Evolutionary conservation across 2,797 vertebrate species (phyloP).

Genomic region (Fistularia tabacaria): DNA sequence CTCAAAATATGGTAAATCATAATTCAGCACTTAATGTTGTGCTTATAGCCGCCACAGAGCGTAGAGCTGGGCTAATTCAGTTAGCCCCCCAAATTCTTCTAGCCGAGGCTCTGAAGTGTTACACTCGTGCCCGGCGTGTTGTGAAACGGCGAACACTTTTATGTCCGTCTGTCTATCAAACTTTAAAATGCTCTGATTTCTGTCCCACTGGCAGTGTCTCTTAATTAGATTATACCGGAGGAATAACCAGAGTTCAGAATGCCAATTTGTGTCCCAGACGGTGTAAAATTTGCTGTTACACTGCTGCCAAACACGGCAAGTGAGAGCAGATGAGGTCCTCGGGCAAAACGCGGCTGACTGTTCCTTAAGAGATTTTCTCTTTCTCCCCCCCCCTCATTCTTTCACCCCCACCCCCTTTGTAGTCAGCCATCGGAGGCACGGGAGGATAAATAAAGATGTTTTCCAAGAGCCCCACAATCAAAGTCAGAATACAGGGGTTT

Average conservation of each 20-base stretch:
- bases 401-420: conserved; percentile 20
- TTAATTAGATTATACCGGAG: conserved; percentile 74
- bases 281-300: conserved; percentile 74
- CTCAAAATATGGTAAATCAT: conserved; percentile 50
- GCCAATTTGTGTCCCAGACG: conserved; percentile 72
- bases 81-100: conserved; percentile 52
- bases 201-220: conserved; percentile 71
- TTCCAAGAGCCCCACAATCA: conserved; percentile 51
- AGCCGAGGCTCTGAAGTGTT: conserved; percentile 67
- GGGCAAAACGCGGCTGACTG: conserved; percentile 58
- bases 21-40: conserved; percentile 58
- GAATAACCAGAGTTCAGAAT: conserved; percentile 67
- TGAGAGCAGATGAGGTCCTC: conserved; percentile 68
- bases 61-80: conserved; percentile 62
- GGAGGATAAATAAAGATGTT: conserved; percentile 61
- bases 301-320: conserved; percentile 68
- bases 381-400: background rate
- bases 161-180: conserved; percentile 71
- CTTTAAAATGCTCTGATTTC: conserved; percentile 68
- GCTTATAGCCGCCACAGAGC: conserved; percentile 41
- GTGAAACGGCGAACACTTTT: conserved; percentile 69
- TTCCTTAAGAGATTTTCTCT: conserved; percentile 30
- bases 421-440: conserved; percentile 37
- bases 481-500: conserved; percentile 42
- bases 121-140: conserved; percentile 50